phyloP scores from a whole-genome alignment of 2,797 vertebrate genomes.

The Liasis olivaceus region DNA sequence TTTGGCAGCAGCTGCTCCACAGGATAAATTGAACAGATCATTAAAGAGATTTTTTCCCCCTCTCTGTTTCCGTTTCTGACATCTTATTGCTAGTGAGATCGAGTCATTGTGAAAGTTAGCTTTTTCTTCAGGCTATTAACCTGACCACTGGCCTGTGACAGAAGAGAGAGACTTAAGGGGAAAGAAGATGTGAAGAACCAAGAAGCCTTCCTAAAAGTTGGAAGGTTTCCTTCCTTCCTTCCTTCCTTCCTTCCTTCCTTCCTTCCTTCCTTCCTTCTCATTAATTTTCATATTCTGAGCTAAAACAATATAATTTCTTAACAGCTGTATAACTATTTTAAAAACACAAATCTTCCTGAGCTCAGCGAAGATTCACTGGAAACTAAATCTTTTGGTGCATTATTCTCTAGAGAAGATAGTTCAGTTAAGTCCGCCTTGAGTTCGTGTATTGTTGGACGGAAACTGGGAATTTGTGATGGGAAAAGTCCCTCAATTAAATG shows the following conservation, averaged over 20 bases:
- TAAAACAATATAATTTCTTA: neutral
- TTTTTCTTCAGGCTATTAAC: constrained; percentile 58
- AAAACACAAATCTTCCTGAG: neutral
- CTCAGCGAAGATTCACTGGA: constrained; percentile 42
- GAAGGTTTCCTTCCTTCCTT: neutral
- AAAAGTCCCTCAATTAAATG: constrained; percentile 44
- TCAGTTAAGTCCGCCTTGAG: neutral
- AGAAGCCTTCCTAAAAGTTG: constrained; percentile 22
- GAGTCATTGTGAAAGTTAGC: constrained; percentile 63
- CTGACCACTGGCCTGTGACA: constrained; percentile 55
- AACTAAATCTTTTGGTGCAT: constrained; percentile 28
- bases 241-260: neutral
- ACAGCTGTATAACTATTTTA: constrained; percentile 24
- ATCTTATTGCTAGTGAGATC: constrained; percentile 48
- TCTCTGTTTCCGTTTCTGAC: constrained; percentile 50
- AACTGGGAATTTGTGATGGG: constrained; percentile 20
- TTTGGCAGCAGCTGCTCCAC: constrained; percentile 57
- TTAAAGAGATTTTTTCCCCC: constrained; percentile 54
- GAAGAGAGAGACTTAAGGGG: neutral
- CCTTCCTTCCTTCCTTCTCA: too few species aligned
- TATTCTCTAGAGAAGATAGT: constrained; percentile 34
- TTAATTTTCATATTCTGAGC: neutral
- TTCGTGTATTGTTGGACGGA: neutral
- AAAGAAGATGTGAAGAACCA: neutral
- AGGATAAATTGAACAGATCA: constrained; percentile 66